Evolutionary conservation across 2,888 invertebrate genomes (phyloP).

Genomic region (Drosophila diplacantha): DNA sequence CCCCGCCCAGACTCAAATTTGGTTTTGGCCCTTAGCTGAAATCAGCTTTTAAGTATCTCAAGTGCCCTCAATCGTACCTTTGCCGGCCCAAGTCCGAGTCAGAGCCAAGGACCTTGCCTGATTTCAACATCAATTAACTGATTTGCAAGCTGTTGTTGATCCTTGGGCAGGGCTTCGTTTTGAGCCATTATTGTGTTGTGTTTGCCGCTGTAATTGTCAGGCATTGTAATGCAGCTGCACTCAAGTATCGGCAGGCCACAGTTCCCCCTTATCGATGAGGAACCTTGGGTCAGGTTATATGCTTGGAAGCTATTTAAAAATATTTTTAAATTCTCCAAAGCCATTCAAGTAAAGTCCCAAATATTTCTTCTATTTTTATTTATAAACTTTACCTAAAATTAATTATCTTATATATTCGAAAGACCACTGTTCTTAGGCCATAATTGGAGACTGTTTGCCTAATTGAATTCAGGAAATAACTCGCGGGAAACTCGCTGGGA

Average conservation of each 20-base stretch:
- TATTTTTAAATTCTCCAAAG: background rate
- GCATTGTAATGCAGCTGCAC: constrained; percentile 1
- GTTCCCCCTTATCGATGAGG: constrained; percentile 11
- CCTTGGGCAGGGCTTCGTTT: constrained; percentile 5
- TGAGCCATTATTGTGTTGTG: background rate
- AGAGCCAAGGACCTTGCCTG: background rate
- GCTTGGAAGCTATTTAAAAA: background rate
- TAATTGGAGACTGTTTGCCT: constrained; percentile 53
- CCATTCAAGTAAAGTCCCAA: too few species aligned
- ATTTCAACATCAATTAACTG: constrained; percentile 36
- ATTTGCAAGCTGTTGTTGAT: constrained; percentile 32
- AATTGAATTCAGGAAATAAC: constrained; percentile 69
- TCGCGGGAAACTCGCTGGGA: constrained; percentile 29
- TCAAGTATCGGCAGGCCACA: constrained; percentile 2
- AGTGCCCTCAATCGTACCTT: background rate
- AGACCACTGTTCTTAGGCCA: constrained; percentile 1
- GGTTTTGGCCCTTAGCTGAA: constrained; percentile 8
- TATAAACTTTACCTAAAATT: too few species aligned
- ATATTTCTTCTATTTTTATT: too few species aligned
- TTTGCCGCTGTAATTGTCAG: constrained; percentile 18
- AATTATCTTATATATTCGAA: too few species aligned
- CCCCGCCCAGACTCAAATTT: background rate
- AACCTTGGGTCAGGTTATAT: background rate
- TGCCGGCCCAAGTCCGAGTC: background rate
- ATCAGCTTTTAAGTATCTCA: constrained; percentile 9